Conservation (phyloP, 2,113 vertebrate species). For the Seriola aureovittata region DNA sequence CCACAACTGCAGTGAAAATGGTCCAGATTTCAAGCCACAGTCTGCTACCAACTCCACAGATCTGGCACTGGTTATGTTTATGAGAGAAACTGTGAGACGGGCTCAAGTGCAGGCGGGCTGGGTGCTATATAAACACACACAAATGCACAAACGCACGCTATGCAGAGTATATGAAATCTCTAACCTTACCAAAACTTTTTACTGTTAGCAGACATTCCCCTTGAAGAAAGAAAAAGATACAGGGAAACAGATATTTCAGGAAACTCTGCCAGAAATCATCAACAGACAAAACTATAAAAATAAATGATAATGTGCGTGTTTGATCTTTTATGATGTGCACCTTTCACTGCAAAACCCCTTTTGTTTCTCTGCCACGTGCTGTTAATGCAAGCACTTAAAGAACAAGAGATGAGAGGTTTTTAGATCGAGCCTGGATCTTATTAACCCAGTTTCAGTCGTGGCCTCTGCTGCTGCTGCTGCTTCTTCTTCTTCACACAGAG, state of each 20-base stretch:
- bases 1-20: constrained; percentile 1
- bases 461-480: constrained; percentile 27
- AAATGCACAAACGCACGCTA: not conserved
- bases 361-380: not conserved
- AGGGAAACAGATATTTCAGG: not conserved
- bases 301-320: not conserved
- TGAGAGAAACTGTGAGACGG: constrained; percentile 34
- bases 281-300: not conserved
- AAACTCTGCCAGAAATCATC: not conserved
- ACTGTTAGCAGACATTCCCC: not conserved
- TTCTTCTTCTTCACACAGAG: constrained; percentile 32
- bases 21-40: constrained; percentile 37
- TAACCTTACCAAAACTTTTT: not conserved
- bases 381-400: constrained; percentile 14
- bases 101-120: constrained; percentile 25
- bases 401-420: constrained; percentile 48
- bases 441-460: constrained; percentile 70
- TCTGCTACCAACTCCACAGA: constrained; percentile 25
- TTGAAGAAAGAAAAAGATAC: not conserved
- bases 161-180: not conserved
- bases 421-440: constrained; percentile 48
- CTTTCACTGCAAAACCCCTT: constrained; percentile 7
- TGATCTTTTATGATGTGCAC: not conserved
- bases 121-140: constrained; percentile 47
- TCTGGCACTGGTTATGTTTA: constrained; percentile 17